These are phyloP conservation scores for Danionella dracula DNA, from an alignment of 2,797 vertebrate genomes.

Conservation along the genomic window DNA sequence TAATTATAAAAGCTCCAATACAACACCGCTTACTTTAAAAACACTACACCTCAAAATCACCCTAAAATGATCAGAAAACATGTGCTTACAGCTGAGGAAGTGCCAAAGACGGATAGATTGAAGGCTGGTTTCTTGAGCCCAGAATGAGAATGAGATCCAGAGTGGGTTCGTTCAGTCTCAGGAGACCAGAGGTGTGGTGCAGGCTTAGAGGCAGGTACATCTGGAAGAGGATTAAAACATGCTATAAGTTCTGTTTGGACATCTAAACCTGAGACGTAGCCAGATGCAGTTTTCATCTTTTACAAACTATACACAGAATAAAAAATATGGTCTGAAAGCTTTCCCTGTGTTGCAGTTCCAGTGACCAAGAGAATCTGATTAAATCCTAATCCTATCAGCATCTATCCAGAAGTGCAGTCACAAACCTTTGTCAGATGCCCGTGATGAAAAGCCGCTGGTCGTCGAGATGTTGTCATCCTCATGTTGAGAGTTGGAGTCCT, in stretches of 20 bases:
- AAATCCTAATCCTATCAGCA: too few relatives aligned
- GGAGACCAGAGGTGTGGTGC: conserved; percentile 86
- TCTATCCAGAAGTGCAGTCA: not conserved
- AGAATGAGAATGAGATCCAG: conserved; percentile 76
- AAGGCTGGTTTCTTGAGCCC: conserved; percentile 91
- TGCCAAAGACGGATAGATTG: conserved; percentile 92
- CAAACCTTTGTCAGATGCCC: conserved; percentile 96
- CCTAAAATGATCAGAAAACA: too few relatives aligned
- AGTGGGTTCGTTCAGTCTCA: conserved; percentile 81
- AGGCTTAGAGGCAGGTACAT: conserved; percentile 86
- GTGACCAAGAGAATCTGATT: too few relatives aligned
- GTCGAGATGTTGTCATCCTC: conserved; percentile 99
- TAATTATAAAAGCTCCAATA: too few relatives aligned
- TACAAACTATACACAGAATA: too few relatives aligned
- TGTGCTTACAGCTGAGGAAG: conserved; percentile 70
- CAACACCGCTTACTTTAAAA: too few relatives aligned
- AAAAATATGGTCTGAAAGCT: too few relatives aligned
- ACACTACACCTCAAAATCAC: too few relatives aligned
- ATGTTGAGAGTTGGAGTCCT: conserved; percentile 95
- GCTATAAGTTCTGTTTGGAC: not conserved
- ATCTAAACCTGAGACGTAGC: too few relatives aligned
- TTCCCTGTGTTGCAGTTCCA: too few relatives aligned
- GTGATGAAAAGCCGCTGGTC: conserved; percentile 96
- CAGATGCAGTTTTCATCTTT: too few relatives aligned
- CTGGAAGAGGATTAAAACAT: conserved; percentile 60